phyloP scores from a whole-genome alignment of 2,888 invertebrate species.

The Pristionchus fissidentatus region DNA sequence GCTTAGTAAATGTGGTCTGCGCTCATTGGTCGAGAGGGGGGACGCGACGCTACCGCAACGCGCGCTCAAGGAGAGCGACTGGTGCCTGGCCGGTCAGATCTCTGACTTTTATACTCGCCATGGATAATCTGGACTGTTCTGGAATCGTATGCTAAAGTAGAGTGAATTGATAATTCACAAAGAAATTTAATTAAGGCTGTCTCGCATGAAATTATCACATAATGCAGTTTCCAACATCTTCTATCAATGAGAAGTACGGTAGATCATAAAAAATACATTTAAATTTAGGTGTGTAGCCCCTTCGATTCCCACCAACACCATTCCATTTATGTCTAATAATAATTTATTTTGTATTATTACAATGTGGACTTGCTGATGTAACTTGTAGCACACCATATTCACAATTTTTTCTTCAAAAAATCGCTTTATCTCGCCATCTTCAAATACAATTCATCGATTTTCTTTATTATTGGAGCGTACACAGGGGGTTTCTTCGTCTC shows the following conservation, averaged over 20 bases:
- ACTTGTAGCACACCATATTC: too few relatives aligned
- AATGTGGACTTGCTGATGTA: too few relatives aligned
- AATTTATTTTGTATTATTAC: too few relatives aligned
- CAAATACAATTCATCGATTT: conserved; percentile 30
- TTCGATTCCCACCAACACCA: too few relatives aligned
- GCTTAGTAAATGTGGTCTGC: conserved; percentile 53
- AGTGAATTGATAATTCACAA: neutral
- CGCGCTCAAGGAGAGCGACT: neutral
- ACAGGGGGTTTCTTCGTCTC: conserved; percentile 10
- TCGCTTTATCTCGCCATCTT: conserved; percentile 32
- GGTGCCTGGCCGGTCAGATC: neutral
- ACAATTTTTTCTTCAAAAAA: too few relatives aligned
- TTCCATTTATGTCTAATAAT: too few relatives aligned
- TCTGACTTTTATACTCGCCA: neutral
- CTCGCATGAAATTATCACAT: neutral
- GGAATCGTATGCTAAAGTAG: neutral
- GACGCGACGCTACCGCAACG: conserved; percentile 34
- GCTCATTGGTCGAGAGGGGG: conserved; percentile 51
- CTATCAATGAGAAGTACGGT: neutral
- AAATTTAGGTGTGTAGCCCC: too few relatives aligned
- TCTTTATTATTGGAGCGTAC: neutral
- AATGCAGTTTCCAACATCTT: conserved; percentile 6
- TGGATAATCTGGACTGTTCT: conserved; percentile 2
- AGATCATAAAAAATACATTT: neutral
- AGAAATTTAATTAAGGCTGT: neutral